Evolutionary conservation across 2,113 vertebrate species (phyloP), one percentile per base, ranked within the genome.

Genomic region (Poecilia latipinna): DNA sequence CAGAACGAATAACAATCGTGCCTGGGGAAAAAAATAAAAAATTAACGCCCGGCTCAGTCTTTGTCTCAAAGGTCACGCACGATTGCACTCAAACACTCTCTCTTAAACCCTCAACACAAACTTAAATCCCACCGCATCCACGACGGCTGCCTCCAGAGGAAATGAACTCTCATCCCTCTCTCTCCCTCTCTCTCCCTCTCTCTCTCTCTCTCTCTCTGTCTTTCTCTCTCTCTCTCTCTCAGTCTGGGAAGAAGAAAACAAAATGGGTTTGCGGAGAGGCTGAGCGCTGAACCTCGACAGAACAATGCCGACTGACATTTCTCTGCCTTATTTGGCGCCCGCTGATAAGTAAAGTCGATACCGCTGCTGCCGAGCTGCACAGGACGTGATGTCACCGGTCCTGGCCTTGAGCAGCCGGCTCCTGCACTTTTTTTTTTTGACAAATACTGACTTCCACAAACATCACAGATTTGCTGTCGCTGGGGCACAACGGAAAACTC

Each of bases 231-330:
- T 29, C 29, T 29, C 42, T 54, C 64, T 78, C 54, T 82, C 35
- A 37, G 75, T 71, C 39, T 13, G 28, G 62, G 35, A 82, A 74
- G 35, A 82, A 74, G 12, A 70, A 75, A 76, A 75, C 74, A 78
- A 60, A 63, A 60, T 22, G 33, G 76, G 74, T 82, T 77, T 72
- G 51, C 71, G 22, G 67, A 60, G 77, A 60, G 54, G 61, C 60
- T 44, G 31, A 67, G 68, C 31, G 68, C 12, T 64, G 63, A 15
- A 73, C 76, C 57, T 61, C 17, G 0, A 35, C 37, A 39, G 75
- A 85, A 83, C 88, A 85, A 79, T 82, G 70, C 68, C 78, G 48
- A 67, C 42, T 69, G 78, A 85, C 70, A 61, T 80, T 76, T 83
- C 75, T 77, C 3, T 32, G 69, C 78, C 87, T 77, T 75, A 72